phyloP scores from a whole-genome alignment of 2,113 vertebrate genomes.

The Oreochromis spilurus region DNA sequence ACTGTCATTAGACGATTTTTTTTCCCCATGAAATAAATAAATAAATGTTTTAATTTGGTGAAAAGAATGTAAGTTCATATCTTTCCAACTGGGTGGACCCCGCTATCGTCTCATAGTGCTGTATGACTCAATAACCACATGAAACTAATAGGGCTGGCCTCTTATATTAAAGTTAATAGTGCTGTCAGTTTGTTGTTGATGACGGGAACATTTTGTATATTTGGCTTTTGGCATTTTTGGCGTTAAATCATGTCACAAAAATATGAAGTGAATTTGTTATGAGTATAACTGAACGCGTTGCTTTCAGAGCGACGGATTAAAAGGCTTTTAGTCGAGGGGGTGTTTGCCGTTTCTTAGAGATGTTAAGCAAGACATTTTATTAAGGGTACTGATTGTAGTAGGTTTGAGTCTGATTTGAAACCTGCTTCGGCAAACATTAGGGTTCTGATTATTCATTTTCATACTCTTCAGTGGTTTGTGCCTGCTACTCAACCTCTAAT shows the following conservation, averaged over 20 bases:
- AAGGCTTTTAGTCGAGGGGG: background rate
- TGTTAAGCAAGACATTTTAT: background rate
- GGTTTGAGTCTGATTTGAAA: background rate
- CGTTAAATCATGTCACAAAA: background rate
- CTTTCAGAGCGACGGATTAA: background rate
- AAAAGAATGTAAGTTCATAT: background rate
- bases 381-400: background rate
- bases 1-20: background rate
- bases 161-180: background rate
- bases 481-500: background rate
- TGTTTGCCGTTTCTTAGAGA: background rate
- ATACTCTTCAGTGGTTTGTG: background rate
- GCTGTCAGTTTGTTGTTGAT: background rate
- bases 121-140: slow-evolving; percentile 37
- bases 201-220: background rate
- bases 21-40: background rate
- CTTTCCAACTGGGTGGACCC: slow-evolving; percentile 19
- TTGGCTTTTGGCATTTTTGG: background rate
- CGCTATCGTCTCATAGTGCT: background rate
- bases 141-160: background rate
- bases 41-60: background rate
- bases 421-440: background rate
- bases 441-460: background rate
- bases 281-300: background rate
- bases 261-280: background rate